A percentile compares a stretch with the other conserved stretches of the same genome.
phyloP scores from a whole-genome alignment of 2,797 vertebrate genomes.

The Hydrophis major region DNA sequence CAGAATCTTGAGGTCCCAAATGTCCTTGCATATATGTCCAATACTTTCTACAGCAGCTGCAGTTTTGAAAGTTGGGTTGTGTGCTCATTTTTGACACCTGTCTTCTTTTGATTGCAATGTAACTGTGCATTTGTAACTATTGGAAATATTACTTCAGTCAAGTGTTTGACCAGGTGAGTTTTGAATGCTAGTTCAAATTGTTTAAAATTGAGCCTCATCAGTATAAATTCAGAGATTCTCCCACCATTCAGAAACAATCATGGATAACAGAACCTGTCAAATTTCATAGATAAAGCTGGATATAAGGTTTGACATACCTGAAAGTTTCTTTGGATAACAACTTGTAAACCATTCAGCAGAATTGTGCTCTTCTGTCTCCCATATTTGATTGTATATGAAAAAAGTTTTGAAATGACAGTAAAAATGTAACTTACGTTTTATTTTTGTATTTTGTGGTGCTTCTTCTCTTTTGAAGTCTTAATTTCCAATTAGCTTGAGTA shows the following conservation, averaged over 20 bases:
- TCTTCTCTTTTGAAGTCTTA: conserved; percentile 1
- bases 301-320: conserved; percentile 18
- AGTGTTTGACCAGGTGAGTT: conserved; percentile 43
- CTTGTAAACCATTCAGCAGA: conserved; percentile 9
- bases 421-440: conserved; percentile 43
- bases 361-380: conserved; percentile 22
- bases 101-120: conserved; percentile 51
- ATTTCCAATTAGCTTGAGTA: neutral
- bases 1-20: conserved; percentile 46
- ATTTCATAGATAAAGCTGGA: conserved; percentile 5
- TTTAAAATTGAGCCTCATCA: conserved; percentile 26
- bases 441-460: conserved; percentile 9
- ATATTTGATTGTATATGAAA: conserved; percentile 45
- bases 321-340: conserved; percentile 30
- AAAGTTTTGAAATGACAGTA: conserved; percentile 46
- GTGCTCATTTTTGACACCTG: conserved; percentile 52
- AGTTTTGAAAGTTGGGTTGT: conserved; percentile 64
- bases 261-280: conserved; percentile 8
- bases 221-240: conserved; percentile 21
- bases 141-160: conserved; percentile 47
- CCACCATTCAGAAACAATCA: conserved; percentile 29
- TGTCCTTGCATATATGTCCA: conserved; percentile 44
- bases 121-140: conserved; percentile 48
- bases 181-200: conserved; percentile 40
- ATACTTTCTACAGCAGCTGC: conserved; percentile 59